These are phyloP conservation scores for Geococcyx californianus DNA, from an alignment of 2,113 vertebrate species.

Conservation along the genomic window DNA sequence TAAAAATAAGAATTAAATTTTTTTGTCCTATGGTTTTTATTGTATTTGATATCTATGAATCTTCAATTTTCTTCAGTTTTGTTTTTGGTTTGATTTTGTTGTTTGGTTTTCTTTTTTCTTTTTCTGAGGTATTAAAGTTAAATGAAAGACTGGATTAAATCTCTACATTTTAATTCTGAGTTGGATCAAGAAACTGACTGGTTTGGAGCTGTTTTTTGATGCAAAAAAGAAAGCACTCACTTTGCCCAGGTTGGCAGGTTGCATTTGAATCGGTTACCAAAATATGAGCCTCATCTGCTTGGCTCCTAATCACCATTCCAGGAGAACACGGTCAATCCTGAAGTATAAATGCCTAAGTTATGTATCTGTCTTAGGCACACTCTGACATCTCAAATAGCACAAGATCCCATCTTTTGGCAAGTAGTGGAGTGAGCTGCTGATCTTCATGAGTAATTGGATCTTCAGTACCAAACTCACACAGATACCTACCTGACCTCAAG, in stretches of 20 bases:
- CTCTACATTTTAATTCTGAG: neutral
- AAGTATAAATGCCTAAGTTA: neutral
- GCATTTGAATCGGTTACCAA: neutral
- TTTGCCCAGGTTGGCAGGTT: neutral
- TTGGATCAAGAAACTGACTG: neutral
- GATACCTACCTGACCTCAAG: neutral
- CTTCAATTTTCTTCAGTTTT: neutral
- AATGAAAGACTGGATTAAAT: neutral
- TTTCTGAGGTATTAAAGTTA: neutral
- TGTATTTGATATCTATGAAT: neutral
- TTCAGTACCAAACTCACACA: neutral
- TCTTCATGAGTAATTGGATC: neutral
- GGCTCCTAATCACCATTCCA: neutral
- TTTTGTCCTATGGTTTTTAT: no score
- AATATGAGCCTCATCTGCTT: neutral
- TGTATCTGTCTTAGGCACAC: neutral
- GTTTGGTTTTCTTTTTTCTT: neutral
- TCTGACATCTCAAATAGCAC: neutral
- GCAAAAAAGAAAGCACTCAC: neutral
- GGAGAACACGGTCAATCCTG: neutral
- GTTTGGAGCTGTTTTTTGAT: neutral
- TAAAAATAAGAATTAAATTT: neutral
- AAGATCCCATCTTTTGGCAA: neutral
- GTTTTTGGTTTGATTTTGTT: neutral
- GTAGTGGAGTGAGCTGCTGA: neutral